Conservation (phyloP, 2,797 vertebrate genomes). For the Crypturellus tataupa region DNA sequence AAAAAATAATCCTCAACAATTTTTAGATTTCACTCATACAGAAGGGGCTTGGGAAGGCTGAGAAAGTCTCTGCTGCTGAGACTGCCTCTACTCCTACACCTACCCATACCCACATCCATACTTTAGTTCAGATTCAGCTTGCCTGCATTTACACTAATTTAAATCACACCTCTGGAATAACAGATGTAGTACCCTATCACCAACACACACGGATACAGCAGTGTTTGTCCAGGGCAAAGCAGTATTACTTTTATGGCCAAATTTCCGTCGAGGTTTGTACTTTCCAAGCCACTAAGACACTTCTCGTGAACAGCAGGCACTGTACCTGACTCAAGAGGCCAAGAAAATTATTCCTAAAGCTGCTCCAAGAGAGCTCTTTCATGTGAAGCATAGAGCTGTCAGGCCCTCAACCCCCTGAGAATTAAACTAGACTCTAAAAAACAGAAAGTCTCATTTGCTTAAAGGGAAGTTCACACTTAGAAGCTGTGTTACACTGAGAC, state of each 20-base stretch:
- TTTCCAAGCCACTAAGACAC: background rate
- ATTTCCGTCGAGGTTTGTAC: background rate
- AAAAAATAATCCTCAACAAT: background rate
- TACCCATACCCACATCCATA: rapidly evolving
- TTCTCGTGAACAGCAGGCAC: background rate
- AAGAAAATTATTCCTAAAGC: background rate
- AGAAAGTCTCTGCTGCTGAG: background rate
- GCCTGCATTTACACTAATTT: background rate
- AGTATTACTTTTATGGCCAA: background rate
- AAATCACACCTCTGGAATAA: background rate
- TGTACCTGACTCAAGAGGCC: background rate
- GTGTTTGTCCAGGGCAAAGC: background rate
- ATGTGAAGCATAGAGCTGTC: conserved; percentile 3
- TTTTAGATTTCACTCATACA: conserved; percentile 46
- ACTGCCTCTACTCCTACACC: background rate
- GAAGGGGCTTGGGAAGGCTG: background rate
- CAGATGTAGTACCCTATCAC: background rate
- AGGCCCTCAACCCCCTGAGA: background rate
- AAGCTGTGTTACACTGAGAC: background rate
- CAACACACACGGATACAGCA: rapidly evolving
- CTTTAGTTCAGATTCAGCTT: background rate
- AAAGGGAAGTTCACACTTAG: background rate
- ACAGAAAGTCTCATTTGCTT: background rate
- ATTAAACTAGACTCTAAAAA: background rate
- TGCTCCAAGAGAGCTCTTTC: background rate